phyloP scores from a whole-genome alignment of 2,797 vertebrate genomes.

The Alauda arvensis region DNA sequence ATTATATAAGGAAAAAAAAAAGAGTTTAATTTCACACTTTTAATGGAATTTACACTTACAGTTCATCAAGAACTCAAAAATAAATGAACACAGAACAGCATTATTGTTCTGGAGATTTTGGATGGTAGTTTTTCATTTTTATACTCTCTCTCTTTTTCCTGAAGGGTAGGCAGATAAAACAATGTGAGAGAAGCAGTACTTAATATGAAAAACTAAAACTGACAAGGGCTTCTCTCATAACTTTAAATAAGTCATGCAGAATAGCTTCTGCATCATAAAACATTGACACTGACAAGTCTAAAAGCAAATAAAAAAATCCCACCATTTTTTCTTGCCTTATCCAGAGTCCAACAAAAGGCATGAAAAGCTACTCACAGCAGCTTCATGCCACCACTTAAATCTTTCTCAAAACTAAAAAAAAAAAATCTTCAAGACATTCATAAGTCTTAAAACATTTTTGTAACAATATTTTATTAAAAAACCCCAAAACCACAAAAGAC shows the following conservation, averaged over 20 bases:
- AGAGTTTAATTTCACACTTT: not conserved
- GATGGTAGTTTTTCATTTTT: not conserved
- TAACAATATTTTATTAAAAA: not conserved
- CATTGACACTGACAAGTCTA: not conserved
- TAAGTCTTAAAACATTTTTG: not conserved
- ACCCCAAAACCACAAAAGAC: rapidly evolving
- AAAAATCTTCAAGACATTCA: not conserved
- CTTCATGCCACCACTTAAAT: not conserved
- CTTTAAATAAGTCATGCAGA: slow-evolving; percentile 34
- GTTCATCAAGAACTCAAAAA: not conserved
- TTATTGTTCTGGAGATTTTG: not conserved
- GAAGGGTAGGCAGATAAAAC: not conserved
- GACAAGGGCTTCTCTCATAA: slow-evolving; percentile 16
- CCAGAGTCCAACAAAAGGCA: not conserved
- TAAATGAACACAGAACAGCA: not conserved
- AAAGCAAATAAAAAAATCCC: not conserved
- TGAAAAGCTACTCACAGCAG: not conserved
- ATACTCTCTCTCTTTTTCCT: not conserved
- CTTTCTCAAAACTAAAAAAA: not conserved
- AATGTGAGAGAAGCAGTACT: not conserved
- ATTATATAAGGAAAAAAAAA: not conserved
- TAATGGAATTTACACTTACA: not conserved
- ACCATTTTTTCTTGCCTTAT: not conserved
- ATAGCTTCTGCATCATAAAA: slow-evolving; percentile 7
- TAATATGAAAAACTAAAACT: slow-evolving; percentile 32